Conservation (phyloP, 1,140 invertebrate genomes). For the Drosophila guanche region DNA sequence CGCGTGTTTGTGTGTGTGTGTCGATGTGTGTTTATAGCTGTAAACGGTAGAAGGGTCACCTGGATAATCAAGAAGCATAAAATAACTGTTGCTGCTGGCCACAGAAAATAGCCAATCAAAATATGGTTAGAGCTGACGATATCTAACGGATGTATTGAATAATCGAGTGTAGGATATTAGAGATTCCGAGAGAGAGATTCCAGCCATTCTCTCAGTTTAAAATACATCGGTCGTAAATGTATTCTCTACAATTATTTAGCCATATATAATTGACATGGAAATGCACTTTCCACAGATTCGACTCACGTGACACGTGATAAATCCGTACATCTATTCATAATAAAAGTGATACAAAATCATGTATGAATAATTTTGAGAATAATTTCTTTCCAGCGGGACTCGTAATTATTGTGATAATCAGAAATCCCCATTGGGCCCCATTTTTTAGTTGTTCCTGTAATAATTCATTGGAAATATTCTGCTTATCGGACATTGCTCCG, state of each 20-base stretch:
- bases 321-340: background rate
- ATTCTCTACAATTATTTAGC: no score
- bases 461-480: constrained; percentile 2
- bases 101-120: background rate
- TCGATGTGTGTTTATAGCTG: background rate
- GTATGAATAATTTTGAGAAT: constrained; percentile 5
- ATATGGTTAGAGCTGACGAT: constrained; percentile 1
- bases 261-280: no score
- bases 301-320: constrained; percentile 26
- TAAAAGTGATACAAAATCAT: constrained; percentile 7
- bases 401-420: constrained; percentile 2
- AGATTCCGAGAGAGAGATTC: no score
- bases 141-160: background rate
- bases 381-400: constrained; percentile 7
- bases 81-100: constrained; percentile 12
- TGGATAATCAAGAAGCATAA: constrained; percentile 54
- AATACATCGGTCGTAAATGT: no score
- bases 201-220: no score
- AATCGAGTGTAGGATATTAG: no score
- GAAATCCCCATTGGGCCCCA: background rate
- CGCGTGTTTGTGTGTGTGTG: background rate
- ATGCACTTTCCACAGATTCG: no score
- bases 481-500: constrained; percentile 34
- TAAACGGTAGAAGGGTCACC: constrained; percentile 44
- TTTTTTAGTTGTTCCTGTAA: background rate